phyloP scores from a whole-genome alignment of 2,113 vertebrate species.

The Oceanites oceanicus region DNA sequence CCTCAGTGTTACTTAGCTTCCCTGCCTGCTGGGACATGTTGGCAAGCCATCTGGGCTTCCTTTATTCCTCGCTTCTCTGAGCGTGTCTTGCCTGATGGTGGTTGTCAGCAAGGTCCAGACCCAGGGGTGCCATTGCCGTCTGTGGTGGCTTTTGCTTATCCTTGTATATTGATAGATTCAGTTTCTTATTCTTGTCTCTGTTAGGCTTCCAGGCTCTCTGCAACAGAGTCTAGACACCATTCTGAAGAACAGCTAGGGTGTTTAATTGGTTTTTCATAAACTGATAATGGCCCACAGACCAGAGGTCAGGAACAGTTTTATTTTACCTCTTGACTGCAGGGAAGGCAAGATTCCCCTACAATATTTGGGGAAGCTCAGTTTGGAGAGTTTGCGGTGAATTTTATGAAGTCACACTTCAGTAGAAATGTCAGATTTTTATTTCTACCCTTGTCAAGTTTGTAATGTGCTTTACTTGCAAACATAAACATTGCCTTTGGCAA shows the following conservation, averaged over 20 bases:
- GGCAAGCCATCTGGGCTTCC: slow-evolving; percentile 17
- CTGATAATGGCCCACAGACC: neutral
- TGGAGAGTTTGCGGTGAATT: neutral
- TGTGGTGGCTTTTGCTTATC: slow-evolving; percentile 13
- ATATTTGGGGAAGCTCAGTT: neutral
- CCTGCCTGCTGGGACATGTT: slow-evolving; percentile 6
- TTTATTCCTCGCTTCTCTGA: neutral
- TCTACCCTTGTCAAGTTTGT: neutral
- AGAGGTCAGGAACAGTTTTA: neutral
- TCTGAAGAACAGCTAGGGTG: neutral
- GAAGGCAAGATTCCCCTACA: neutral
- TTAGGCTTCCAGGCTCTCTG: neutral
- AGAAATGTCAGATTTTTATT: neutral
- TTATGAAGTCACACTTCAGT: neutral
- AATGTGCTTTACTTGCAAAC: neutral
- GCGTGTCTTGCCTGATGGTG: neutral
- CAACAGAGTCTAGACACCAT: neutral
- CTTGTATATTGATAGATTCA: neutral
- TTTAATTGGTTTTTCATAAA: neutral
- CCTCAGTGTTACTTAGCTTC: slow-evolving; percentile 7
- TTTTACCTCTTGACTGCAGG: neutral
- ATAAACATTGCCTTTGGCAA: slow-evolving; percentile 43
- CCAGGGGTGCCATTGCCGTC: neutral
- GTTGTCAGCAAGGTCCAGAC: slow-evolving; percentile 28
- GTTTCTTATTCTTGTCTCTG: neutral